Evolutionary conservation across 1,140 invertebrate genomes (phyloP), one percentile per base, ranked within the genome.

Genomic region (Eurytemora carolleeae): DNA sequence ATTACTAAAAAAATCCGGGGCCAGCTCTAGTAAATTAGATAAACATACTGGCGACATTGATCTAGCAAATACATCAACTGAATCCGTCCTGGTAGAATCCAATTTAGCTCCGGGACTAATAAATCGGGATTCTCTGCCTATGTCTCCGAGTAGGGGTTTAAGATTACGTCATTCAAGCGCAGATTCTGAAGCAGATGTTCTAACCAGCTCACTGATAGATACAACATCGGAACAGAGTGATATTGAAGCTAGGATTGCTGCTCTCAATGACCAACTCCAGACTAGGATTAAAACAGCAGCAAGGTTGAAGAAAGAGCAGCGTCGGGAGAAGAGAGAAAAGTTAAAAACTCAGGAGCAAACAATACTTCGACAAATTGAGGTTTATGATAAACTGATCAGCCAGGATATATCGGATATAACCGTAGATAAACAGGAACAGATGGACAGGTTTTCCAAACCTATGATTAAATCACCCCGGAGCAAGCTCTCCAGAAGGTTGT

Each of bases 121-220:
- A n/a, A n/a, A n/a, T n/a, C n/a, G n/a, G n/a, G n/a, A n/a, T n/a
- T n/a, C n/a, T n/a, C n/a, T n/a, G n/a, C n/a, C n/a, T n/a, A n/a
- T n/a, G n/a, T n/a, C n/a, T n/a, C n/a, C n/a, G n/a, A 44, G 31
- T 7, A 59, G 25, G 3, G n/a, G 26, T 24, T 18, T 1, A 12
- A 24, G 58, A 15, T n/a, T 19, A 54, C 21, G 25, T n/a, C 58
- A 59, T 59, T 59, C 58, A 2, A 59, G 58, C 22, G 58, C 58
- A 2, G 58, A 59, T n/a, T 59, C 58, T 2, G 58, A 59, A 15
- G 58, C 19, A n/a, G 22, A 22, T 15, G 31, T n/a, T n/a, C 22
- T 18, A 17, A 55, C 7, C 19, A 15, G 19, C 3, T 59, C 58
- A 18, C 23, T 25, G 22, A 19, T 18, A 1, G 22, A 24, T 25